These are phyloP conservation scores for Argyrosomus regius DNA, from an alignment of 2,797 vertebrate species.

Conservation along the genomic window DNA sequence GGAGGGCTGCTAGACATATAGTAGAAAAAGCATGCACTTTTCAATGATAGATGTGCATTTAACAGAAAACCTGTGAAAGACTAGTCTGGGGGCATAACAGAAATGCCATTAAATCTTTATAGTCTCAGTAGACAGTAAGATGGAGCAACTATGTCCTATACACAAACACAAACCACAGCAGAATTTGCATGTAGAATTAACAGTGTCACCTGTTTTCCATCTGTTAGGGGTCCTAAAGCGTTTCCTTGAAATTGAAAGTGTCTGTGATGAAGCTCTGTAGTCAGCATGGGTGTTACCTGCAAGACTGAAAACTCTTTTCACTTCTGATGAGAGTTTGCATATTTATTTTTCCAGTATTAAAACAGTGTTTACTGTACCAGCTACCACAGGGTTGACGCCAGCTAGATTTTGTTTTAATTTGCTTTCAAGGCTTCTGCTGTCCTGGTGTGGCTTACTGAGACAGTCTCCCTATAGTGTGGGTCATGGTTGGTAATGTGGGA, in stretches of 20 bases:
- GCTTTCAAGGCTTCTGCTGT: slow-evolving; percentile 49
- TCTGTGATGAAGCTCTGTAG: slow-evolving; percentile 29
- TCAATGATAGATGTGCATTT: neutral
- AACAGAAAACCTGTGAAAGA: neutral
- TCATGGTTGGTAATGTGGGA: slow-evolving; percentile 28
- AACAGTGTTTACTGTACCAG: slow-evolving; percentile 33
- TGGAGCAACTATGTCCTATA: neutral
- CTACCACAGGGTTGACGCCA: neutral
- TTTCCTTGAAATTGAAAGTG: slow-evolving; percentile 18
- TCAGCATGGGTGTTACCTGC: slow-evolving; percentile 53
- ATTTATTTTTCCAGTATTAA: slow-evolving; percentile 57
- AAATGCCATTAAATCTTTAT: neutral
- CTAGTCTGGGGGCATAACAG: neutral
- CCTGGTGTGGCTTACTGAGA: slow-evolving; percentile 21
- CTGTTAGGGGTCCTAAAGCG: slow-evolving; percentile 13
- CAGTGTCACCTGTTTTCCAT: slow-evolving; percentile 20
- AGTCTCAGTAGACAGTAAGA: neutral
- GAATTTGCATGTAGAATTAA: neutral
- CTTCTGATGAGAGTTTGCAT: slow-evolving; percentile 17
- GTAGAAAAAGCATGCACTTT: too few relatives aligned
- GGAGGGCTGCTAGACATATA: neutral
- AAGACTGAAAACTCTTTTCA: slow-evolving; percentile 44
- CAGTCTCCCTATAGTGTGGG: slow-evolving; percentile 13
- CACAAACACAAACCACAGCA: neutral
- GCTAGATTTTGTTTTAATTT: slow-evolving; percentile 37